These are phyloP conservation scores for Palythoa caribaeorum DNA, from an alignment of 92 coral and sea anemone species.

Conservation along the genomic window DNA sequence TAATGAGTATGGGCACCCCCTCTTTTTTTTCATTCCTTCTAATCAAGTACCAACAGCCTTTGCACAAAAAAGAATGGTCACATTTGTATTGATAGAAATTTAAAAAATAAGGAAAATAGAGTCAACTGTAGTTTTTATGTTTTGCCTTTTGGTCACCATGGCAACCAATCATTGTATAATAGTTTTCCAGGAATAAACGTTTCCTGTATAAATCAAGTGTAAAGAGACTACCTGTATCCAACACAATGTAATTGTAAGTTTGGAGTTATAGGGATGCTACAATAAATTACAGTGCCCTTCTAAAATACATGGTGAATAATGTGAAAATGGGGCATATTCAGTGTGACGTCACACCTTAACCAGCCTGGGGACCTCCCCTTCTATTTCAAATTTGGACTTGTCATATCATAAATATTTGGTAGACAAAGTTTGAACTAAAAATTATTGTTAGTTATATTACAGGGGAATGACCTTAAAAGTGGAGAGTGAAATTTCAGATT, in stretches of 20 bases:
- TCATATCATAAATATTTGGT: too few relatives aligned
- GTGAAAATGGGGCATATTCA: background rate
- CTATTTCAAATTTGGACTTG: too few relatives aligned
- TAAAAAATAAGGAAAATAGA: constrained; percentile 33
- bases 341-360: too few relatives aligned
- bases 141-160: constrained; percentile 48
- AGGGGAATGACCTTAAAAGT: too few relatives aligned
- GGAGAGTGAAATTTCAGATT: too few relatives aligned
- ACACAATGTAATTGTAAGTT: constrained; percentile 42
- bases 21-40: constrained; percentile 47
- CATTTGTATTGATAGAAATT: constrained; percentile 48
- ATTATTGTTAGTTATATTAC: too few relatives aligned
- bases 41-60: constrained; percentile 48
- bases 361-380: too few relatives aligned
- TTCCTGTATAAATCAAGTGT: constrained; percentile 41
- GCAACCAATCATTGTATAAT: constrained; percentile 34
- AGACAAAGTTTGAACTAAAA: too few relatives aligned
- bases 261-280: constrained; percentile 38
- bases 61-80: constrained; percentile 43
- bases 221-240: constrained; percentile 47
- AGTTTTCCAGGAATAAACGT: constrained; percentile 35
- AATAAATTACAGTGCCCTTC: constrained; percentile 35
- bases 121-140: background rate
- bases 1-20: constrained; percentile 53
- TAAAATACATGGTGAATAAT: constrained; percentile 23